Evolutionary conservation across 2,888 invertebrate species (phyloP), one percentile per base, ranked within the genome.

Genomic region (Sturmia bella): DNA sequence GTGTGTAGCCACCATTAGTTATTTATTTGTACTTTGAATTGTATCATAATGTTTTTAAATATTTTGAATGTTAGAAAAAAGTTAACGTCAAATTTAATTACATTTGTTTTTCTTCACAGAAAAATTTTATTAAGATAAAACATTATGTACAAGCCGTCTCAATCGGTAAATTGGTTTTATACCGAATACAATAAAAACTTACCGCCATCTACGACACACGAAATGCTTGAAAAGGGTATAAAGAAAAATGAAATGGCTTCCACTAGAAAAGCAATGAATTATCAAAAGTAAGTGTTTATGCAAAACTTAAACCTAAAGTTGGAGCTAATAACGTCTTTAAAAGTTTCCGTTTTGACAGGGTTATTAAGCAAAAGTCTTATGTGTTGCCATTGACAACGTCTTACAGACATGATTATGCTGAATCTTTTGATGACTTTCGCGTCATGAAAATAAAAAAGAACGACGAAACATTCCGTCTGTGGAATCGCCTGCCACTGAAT

Each of bases 151-250:
- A 52, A 57, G 12, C 57, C 74, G 0, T 13, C 3, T 0, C 11
- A 17, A 17, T 2, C 3, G 1, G 50, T 19, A 0, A 43, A 64
- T 39, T 80, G 80, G 80, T 80, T 37, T 19, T 64, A 75, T 19
- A 64, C 24, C n/a, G 70, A 80, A 45, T 1, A 17, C 5, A 32
- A 45, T 2, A 27, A 52, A 17, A 11, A n/a, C 1, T 9, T 24
- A 3, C 83, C 83, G 11, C 72, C 73, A 54, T 76, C 85, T 0
- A 78, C 83, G 6, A 84, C 85, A 32, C 85, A 83, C n/a, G 85
- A 85, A 69, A 85, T 80, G 68, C 77, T 84, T 17, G 79, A 84
- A 63, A 61, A 7, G 15, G 85, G 85, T 9, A 21, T 57, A 37
- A 13, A 17, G 0, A 43, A 24, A 21, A 48, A 17, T 1, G 1